A percentile compares a stretch with the other conserved stretches of the same genome.
These are phyloP conservation scores for Poeciliopsis retropinna DNA, from an alignment of 2,113 vertebrate genomes.

Conservation along the genomic window DNA sequence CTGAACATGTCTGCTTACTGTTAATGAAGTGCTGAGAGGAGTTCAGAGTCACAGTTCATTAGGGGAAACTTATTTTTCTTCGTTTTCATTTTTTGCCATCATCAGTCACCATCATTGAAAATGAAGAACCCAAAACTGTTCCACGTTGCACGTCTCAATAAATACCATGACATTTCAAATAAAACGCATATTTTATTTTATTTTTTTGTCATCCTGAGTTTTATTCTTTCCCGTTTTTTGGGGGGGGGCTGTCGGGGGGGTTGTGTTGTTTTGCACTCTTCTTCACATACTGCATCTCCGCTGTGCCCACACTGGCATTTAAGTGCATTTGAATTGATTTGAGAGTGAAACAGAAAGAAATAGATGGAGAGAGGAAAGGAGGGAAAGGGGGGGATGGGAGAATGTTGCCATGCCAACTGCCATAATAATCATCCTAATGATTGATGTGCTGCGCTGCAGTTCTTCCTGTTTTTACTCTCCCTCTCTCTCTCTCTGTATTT, in stretches of 20 bases:
- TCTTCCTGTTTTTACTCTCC: constrained; percentile 67
- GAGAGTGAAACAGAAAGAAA: constrained; percentile 53
- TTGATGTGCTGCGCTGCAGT: constrained; percentile 78
- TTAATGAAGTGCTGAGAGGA: no score
- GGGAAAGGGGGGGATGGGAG: constrained; percentile 59
- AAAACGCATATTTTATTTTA: background rate
- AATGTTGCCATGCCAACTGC: constrained; percentile 75
- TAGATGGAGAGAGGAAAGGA: constrained; percentile 31
- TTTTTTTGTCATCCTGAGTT: background rate
- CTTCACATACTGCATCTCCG: constrained; percentile 29
- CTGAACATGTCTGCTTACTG: no score
- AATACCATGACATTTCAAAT: background rate
- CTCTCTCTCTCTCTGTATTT: constrained; percentile 29
- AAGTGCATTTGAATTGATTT: constrained; percentile 73
- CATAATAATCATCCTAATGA: constrained; percentile 79
- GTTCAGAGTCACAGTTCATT: no score
- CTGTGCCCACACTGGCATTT: constrained; percentile 56
- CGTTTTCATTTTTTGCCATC: no score
- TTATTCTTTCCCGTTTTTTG: constrained; percentile 20
- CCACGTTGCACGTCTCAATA: background rate
- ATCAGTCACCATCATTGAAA: background rate
- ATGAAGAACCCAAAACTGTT: background rate
- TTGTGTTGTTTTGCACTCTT: constrained; percentile 29
- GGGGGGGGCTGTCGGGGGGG: background rate
- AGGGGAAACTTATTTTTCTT: no score